Base-by-base conservation (phyloP, 2,113 vertebrate species). In the Alethe castanea region DNA sequence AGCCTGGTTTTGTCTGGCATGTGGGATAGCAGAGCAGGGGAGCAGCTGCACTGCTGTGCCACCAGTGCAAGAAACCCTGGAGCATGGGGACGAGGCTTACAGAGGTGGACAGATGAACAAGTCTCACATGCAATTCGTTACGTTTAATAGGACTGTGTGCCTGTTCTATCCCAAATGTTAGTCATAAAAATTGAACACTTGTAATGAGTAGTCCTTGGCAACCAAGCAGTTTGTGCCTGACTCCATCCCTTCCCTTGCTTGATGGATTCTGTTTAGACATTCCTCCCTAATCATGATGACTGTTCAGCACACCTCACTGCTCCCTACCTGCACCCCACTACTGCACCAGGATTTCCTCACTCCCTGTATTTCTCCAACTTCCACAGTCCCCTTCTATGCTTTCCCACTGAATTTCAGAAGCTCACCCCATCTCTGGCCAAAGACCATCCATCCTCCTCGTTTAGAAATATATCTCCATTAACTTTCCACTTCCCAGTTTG, bases 71-170 rank as follows among this genome's bases (percentile, higher is more conserved):
- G 84, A 78, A 84, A 52, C 38, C 47, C 73, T 38, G 47, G 33
- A 62, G 64, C 40, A 5, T 5, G 18, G 47, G 2, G 1, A 16
- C 0, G 0, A 77, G 50, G 57, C 53, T 82, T 36, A 2, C 11
- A 3, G 52, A 78, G 33, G 12, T 47, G 65, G 42, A 44, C 53
- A 87, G 56, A 14, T n/a, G 78, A 61, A 48, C 31, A 66, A 80
- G 14, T 47, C 35, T 81, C 72, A 62, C 6, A 14, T n/a, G 38
- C 20, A 64, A 16, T 62, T 84, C 1, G 1, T 47, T 84, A 74
- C 5, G 4, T 56, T 86, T 78, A 38, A 47, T 42, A 62, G 65
- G 52, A 28, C 69, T 77, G 0, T 47, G 33, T 42, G 54, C 50
- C 56, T 54, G 38, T 81, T 88, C 69, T 70, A 28, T 60, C 52